These are phyloP conservation scores for Leptinotarsa undecemlineata DNA, from an alignment of 1,140 invertebrate genomes.

Conservation along the genomic window DNA sequence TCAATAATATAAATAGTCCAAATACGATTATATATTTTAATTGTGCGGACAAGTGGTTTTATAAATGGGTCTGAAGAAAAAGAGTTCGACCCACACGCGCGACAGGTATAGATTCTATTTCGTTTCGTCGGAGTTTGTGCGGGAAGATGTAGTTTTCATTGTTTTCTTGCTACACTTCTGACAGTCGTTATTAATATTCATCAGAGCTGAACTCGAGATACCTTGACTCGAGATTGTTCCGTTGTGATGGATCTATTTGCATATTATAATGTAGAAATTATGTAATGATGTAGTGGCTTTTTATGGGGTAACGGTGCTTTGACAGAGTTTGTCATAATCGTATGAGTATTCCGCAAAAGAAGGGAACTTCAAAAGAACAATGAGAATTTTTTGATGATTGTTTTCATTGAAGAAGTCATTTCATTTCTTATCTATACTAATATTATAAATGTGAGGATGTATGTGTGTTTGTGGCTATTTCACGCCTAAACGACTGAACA, in stretches of 20 bases:
- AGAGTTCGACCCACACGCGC: conserved; percentile 48
- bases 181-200: conserved; percentile 27
- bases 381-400: background rate
- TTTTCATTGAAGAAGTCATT: background rate
- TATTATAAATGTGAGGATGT: no score
- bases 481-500: no score
- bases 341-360: background rate
- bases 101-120: conserved; percentile 31
- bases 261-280: background rate
- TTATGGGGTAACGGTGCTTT: background rate
- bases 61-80: conserved; percentile 52
- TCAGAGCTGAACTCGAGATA: conserved; percentile 10
- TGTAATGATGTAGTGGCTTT: background rate
- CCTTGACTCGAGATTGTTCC: background rate
- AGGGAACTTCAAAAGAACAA: background rate
- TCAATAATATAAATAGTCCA: conserved; percentile 56
- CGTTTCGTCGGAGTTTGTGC: conserved; percentile 17
- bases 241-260: background rate
- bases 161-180: conserved; percentile 23
- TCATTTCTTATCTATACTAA: background rate
- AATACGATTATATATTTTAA: conserved; percentile 57
- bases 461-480: no score
- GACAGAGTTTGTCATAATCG: background rate
- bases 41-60: conserved; percentile 55
- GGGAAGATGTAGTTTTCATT: conserved; percentile 26